phyloP scores from a whole-genome alignment of 2,888 invertebrate species.

The Rhagonycha fulva region DNA sequence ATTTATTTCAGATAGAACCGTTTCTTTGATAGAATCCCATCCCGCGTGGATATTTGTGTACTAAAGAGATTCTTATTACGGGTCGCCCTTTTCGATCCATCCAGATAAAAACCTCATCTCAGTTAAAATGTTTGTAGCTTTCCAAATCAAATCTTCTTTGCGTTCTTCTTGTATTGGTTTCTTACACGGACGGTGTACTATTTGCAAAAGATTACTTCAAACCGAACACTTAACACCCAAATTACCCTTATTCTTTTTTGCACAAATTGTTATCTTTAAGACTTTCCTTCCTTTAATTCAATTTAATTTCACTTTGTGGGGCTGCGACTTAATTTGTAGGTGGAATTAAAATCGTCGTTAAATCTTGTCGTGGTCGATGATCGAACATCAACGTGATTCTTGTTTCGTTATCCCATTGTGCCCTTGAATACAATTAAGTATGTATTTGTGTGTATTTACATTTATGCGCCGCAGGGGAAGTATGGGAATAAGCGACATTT shows the following conservation, averaged over 20 bases:
- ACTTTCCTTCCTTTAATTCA: neutral
- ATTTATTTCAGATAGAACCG: constrained; percentile 47
- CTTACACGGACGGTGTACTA: constrained; percentile 3
- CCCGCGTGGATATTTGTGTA: constrained; percentile 48
- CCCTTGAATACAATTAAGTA: constrained; percentile 28
- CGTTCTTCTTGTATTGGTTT: constrained; percentile 25
- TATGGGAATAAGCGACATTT: constrained; percentile 21
- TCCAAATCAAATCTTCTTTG: constrained; percentile 37
- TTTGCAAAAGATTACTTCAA: neutral
- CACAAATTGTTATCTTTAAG: neutral
- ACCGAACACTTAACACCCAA: neutral
- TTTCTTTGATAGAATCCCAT: constrained; percentile 45
- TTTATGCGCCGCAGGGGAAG: constrained; percentile 28
- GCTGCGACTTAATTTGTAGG: neutral
- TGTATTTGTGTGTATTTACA: constrained; percentile 32
- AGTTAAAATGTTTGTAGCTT: constrained; percentile 45
- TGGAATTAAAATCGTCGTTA: constrained; percentile 1
- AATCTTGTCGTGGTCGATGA: constrained; percentile 18
- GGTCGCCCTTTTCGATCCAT: constrained; percentile 39
- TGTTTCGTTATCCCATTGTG: constrained; percentile 18
- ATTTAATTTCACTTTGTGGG: neutral
- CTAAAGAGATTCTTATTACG: constrained; percentile 48
- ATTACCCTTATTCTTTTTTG: neutral
- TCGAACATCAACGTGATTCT: constrained; percentile 12
- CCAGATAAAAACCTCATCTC: constrained; percentile 49